Percentiles rank a stretch among this genome's conserved stretches.
These are phyloP conservation scores for Rugalucina vietnamica DNA, from an alignment of 2,888 invertebrate species.

Conservation along the genomic window DNA sequence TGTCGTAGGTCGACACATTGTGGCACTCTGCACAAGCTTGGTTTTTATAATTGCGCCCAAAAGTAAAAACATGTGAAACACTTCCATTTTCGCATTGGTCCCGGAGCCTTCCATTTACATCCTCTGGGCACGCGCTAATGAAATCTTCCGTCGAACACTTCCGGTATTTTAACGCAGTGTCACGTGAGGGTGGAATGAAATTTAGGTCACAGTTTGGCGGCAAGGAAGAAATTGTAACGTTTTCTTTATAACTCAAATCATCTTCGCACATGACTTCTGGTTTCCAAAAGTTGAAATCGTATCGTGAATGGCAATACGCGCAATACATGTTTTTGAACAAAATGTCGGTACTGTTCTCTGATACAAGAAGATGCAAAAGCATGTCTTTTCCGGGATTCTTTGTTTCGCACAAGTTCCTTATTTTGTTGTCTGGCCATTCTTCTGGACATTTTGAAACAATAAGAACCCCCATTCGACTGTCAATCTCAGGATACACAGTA, in stretches of 20 bases:
- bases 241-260: not conserved
- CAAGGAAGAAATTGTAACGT: constrained; percentile 7
- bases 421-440: not conserved
- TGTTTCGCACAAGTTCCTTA: constrained; percentile 27
- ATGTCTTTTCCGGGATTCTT: not conserved
- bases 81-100: constrained; percentile 26
- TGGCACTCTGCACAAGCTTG: constrained; percentile 75
- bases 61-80: constrained; percentile 22
- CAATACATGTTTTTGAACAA: constrained; percentile 68
- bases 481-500: not conserved
- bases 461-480: constrained; percentile 20
- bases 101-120: not conserved
- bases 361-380: constrained; percentile 35
- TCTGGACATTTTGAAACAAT: constrained; percentile 36
- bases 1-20: not conserved
- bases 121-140: constrained; percentile 11
- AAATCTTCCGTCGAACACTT: constrained; percentile 12
- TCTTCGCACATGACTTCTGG: constrained; percentile 33
- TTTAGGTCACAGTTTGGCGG: constrained; percentile 1
- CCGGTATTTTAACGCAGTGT: not conserved
- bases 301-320: constrained; percentile 56
- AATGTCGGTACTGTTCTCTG: constrained; percentile 17
- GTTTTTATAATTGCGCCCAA: constrained; percentile 61
- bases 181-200: constrained; percentile 24
- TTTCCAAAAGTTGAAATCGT: constrained; percentile 46